A percentile compares a stretch with the other conserved stretches of the same genome.
These are phyloP conservation scores for Pagrus major DNA, from an alignment of 2,113 vertebrate genomes.

Conservation along the genomic window DNA sequence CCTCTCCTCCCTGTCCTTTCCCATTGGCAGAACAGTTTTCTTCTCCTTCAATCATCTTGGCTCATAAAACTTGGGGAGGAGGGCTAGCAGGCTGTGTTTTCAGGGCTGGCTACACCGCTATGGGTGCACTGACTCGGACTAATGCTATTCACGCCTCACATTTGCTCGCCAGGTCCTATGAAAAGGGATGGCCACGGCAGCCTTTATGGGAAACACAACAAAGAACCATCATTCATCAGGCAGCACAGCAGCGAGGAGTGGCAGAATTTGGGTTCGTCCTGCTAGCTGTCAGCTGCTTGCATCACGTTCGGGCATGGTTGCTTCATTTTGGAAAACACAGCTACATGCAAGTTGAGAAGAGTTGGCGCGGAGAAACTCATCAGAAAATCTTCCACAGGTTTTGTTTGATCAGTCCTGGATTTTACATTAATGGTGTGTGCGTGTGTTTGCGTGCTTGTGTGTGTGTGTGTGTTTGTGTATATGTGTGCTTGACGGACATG, in stretches of 20 bases:
- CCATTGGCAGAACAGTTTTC: slow-evolving; percentile 58
- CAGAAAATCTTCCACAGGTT: background rate
- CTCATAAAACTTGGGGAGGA: slow-evolving; percentile 80
- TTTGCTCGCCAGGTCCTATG: slow-evolving; percentile 75
- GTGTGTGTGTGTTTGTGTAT: slow-evolving; percentile 7
- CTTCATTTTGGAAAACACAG: background rate
- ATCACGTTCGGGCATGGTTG: background rate
- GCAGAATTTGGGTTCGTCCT: slow-evolving; percentile 31
- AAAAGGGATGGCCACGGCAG: slow-evolving; percentile 70
- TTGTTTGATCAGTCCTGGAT: background rate
- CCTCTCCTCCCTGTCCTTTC: slow-evolving; percentile 48
- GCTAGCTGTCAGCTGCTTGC: slow-evolving; percentile 14
- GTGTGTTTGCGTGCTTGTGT: slow-evolving; percentile 9
- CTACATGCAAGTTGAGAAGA: background rate
- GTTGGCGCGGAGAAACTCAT: background rate
- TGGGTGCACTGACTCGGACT: slow-evolving; percentile 84
- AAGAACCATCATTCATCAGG: slow-evolving; percentile 79
- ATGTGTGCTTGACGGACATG: background rate
- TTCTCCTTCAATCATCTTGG: slow-evolving; percentile 79
- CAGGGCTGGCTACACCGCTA: slow-evolving; percentile 82
- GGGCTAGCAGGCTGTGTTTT: slow-evolving; percentile 75
- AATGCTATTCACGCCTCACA: slow-evolving; percentile 81
- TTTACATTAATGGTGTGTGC: background rate
- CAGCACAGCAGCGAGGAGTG: slow-evolving; percentile 43
- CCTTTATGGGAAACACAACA: slow-evolving; percentile 76